A percentile compares a stretch with the other conserved stretches of the same genome.
Conservation (phyloP, 2,888 invertebrate species). For the Acrobasis consociella region DNA sequence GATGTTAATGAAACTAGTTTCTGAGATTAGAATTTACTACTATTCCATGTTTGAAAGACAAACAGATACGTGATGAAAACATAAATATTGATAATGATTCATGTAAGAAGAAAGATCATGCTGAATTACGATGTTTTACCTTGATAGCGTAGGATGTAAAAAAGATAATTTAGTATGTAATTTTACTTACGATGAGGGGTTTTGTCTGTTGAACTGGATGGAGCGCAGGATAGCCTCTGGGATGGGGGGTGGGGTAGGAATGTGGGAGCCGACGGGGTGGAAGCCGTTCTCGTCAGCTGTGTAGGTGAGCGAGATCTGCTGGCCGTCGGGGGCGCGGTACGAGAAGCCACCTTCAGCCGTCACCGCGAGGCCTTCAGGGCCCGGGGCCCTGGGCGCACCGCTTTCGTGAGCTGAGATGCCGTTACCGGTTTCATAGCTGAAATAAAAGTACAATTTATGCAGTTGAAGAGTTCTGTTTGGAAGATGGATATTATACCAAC, state of each 20-base stretch:
- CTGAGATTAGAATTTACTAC: no score
- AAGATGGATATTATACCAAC: no score
- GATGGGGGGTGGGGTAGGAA: constrained; percentile 82
- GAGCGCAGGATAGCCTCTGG: constrained; percentile 79
- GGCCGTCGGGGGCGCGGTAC: constrained; percentile 85
- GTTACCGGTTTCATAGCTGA: constrained; percentile 84
- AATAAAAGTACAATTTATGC: no score
- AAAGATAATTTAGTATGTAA: not conserved
- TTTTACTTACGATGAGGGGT: constrained; percentile 59
- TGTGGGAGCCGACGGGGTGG: constrained; percentile 82
- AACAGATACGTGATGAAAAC: no score
- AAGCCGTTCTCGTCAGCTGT: constrained; percentile 87
- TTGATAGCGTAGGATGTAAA: no score
- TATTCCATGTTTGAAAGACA: no score
- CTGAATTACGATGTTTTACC: no score
- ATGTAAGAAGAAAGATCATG: no score
- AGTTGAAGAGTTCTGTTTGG: no score
- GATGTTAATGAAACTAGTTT: no score
- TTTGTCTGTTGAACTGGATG: constrained; percentile 62
- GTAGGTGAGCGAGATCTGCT: constrained; percentile 83
- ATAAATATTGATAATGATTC: no score
- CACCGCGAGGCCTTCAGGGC: constrained; percentile 70
- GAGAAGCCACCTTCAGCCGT: constrained; percentile 85
- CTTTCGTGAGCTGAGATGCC: constrained; percentile 83
- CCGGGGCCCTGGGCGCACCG: constrained; percentile 77